Base-by-base conservation (phyloP, 2,888 invertebrate species). In the Sepioteuthis lessoniana region DNA sequence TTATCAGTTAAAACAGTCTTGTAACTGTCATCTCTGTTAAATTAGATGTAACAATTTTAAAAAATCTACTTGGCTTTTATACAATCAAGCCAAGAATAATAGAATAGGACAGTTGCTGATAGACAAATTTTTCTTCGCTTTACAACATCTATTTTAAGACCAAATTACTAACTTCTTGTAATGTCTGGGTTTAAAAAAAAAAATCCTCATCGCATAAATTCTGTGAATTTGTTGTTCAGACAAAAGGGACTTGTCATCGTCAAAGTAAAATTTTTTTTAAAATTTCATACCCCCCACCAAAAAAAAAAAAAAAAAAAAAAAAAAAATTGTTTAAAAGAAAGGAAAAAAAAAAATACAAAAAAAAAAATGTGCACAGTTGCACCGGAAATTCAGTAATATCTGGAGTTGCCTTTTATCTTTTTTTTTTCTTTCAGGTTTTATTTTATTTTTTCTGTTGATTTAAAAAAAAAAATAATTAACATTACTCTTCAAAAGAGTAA, bases 371-470 rank as follows among this genome's bases (percentile, higher is more conserved):
- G 76, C 76, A 35, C 1, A 76, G n/a, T 76, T 76, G 76, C 76
- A 76, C 76, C 35, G 76, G 76, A 76, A 76, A 76, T 76, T 76
- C 35, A n/a, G 35, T n/a, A 76, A n/a, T 76, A 76, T 76, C 76
- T 76, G 76, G 35, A 76, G 76, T 76, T 76, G 76, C n/a, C n/a
- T 76, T 76, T 21, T 8, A 13, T 76, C n/a, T 35, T n/a, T n/a
- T 35, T n/a, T 2, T 76, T 35, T 76, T n/a, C 0, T 76, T n/a
- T n/a, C n/a, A n/a, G n/a, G n/a, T n/a, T n/a, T n/a, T n/a, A n/a
- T n/a, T n/a, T n/a, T n/a, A n/a, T n/a, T 76, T 76, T 76, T 76
- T 76, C 76, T 35, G n/a, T 76, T 55, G 55, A 55, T 76, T 76
- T 13, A 76, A 55, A 76, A 42, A 42, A 42, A 42, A 42, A 42